Evolutionary conservation across 2,888 invertebrate genomes (phyloP), one percentile per base, ranked within the genome.

Genomic region (Pollenia amentaria): DNA sequence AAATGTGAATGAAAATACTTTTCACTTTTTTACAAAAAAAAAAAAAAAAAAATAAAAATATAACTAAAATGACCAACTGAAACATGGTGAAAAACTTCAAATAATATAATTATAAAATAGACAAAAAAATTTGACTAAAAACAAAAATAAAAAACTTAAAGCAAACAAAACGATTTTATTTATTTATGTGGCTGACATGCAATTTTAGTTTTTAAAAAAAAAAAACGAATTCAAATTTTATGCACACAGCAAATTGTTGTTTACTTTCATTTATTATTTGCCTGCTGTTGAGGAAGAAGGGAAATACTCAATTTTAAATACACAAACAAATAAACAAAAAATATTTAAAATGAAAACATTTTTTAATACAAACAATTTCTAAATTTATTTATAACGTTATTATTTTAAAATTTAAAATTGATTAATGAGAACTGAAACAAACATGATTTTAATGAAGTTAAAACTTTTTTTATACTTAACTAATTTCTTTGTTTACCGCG

Each of bases 121-220:
- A 69, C 44, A 82, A 76, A 48, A 44, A 44, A 64, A 64, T 62
- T 16, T 14, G 55, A 64, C 29, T 21, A 12, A 73, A 44, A 64
- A 55, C 9, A 55, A 60, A 29, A 53, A 29, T 18, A 40, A n/a
- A 8, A 55, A 8, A 38, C 6, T 11, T 29, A 72, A 62, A 77
- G 64, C 21, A 76, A 76, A 64, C 62, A 70, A 83, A 77, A 70
- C 29, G 46, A 76, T 64, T 77, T 77, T 77, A 83, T 83, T 82
- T 82, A 67, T 82, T 76, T 77, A 64, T 83, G 83, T 83, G 83
- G 83, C 78, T 77, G 77, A 83, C 83, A 72, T 83, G 83, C 70
- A 83, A 83, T 72, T 83, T 83, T 48, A 83, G 77, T 77, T 78
- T 57, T 51, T 11, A 40, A 29, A 53, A 29, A 29, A 42, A 55